A percentile compares a stretch with the other conserved stretches of the same genome.
Evolutionary conservation across 2,888 invertebrate species (phyloP).

Genomic region (Chrysina gloriosa): DNA sequence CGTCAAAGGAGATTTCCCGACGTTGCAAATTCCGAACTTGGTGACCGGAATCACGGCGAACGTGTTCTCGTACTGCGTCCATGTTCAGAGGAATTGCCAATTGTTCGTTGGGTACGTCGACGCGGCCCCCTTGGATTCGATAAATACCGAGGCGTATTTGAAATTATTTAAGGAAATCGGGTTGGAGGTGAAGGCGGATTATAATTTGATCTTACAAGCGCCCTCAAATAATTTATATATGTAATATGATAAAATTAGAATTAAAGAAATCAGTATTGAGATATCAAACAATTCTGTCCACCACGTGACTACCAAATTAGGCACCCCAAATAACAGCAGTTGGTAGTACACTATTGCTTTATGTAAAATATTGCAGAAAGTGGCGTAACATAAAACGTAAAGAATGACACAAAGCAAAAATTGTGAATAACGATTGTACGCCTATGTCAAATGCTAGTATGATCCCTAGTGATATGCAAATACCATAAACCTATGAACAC

Average conservation of each 20-base stretch:
- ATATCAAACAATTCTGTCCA: background rate
- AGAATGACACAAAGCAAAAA: too few relatives aligned
- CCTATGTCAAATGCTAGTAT: too few relatives aligned
- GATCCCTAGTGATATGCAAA: too few relatives aligned
- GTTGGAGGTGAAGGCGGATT: constrained; percentile 42
- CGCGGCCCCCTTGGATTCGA: constrained; percentile 58
- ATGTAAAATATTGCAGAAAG: too few relatives aligned
- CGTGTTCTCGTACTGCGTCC: constrained; percentile 58
- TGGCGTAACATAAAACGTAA: too few relatives aligned
- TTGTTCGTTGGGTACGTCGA: constrained; percentile 59
- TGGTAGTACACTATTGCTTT: too few relatives aligned
- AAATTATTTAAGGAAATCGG: constrained; percentile 49
- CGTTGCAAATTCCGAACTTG: constrained; percentile 60
- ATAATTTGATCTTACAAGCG: constrained; percentile 44
- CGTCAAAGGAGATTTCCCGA: constrained; percentile 47
- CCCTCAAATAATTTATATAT: constrained; percentile 54
- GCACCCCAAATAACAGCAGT: too few relatives aligned
- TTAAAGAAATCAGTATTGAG: constrained; percentile 2
- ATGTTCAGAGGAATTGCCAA: constrained; percentile 52
- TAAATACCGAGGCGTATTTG: constrained; percentile 57
- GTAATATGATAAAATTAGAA: constrained; percentile 44
- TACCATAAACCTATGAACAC: too few relatives aligned
- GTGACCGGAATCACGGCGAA: constrained; percentile 60
- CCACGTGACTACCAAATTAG: too few relatives aligned
- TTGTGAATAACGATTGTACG: too few relatives aligned